phyloP scores from a whole-genome alignment of 2,888 invertebrate species.

The Isotomurus palustris region DNA sequence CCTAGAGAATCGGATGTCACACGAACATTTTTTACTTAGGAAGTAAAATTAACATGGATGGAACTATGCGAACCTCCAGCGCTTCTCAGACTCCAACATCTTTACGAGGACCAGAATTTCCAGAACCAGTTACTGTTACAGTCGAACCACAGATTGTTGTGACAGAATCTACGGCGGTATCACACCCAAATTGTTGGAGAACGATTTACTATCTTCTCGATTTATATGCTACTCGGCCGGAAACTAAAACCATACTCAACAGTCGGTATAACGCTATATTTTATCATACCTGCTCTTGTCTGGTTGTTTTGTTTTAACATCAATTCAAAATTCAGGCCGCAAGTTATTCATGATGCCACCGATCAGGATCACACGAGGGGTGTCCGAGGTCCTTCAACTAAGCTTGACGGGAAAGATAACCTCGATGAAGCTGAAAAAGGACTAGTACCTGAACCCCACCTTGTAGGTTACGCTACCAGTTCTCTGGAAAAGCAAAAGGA shows the following conservation, averaged over 20 bases:
- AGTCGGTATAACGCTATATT: no score
- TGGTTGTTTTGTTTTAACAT: background rate
- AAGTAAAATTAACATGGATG: slow-evolving; percentile 32
- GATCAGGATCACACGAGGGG: slow-evolving; percentile 22
- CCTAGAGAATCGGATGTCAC: background rate
- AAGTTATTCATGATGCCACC: slow-evolving; percentile 18
- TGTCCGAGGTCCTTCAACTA: slow-evolving; percentile 15
- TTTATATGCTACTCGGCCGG: slow-evolving; percentile 89
- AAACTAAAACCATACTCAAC: slow-evolving; percentile 84
- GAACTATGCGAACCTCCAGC: slow-evolving; percentile 36
- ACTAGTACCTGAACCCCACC: slow-evolving; percentile 7
- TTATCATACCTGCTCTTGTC: no score
- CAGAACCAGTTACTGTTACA: slow-evolving; percentile 13
- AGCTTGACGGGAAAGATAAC: slow-evolving; percentile 32
- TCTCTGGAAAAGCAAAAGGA: slow-evolving; percentile 44
- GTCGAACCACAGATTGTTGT: background rate
- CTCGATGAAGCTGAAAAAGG: slow-evolving; percentile 44
- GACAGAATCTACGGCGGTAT: slow-evolving; percentile 3
- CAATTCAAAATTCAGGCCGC: slow-evolving; percentile 12
- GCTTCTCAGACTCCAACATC: slow-evolving; percentile 44
- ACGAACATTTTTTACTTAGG: slow-evolving; percentile 5
- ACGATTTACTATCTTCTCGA: slow-evolving; percentile 88
- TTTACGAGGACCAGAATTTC: slow-evolving; percentile 39
- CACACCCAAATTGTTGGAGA: slow-evolving; percentile 79
- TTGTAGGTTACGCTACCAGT: slow-evolving; percentile 33